phyloP scores from a whole-genome alignment of 1,140 invertebrate species.

The Batillaria attramentaria region DNA sequence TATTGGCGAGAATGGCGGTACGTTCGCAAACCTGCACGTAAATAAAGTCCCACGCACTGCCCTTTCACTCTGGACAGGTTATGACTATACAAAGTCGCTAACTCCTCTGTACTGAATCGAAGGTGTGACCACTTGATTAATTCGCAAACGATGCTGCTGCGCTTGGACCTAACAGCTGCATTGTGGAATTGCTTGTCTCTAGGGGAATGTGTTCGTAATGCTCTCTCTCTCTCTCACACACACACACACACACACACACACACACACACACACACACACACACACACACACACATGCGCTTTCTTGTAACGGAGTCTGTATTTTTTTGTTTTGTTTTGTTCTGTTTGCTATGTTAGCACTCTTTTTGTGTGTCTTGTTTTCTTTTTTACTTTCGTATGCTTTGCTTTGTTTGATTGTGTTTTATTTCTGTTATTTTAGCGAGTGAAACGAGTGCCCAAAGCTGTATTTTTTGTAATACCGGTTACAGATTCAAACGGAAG shows the following conservation, averaged over 20 bases:
- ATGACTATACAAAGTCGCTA: no score
- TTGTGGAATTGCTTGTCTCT: no score
- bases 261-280: background rate
- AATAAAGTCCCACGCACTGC: no score
- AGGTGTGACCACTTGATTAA: no score
- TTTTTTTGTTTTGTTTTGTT: background rate
- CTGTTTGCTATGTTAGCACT: background rate
- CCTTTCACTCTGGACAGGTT: no score
- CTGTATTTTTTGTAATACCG: constrained; percentile 89
- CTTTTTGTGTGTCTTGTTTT: background rate
- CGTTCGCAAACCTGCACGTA: no score
- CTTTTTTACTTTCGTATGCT: constrained; percentile 86
- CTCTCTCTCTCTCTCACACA: no score
- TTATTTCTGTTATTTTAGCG: constrained; percentile 89
- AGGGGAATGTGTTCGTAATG: no score
- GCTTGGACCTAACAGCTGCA: no score
- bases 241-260: background rate
- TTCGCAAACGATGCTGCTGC: no score
- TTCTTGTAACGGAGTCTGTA: background rate
- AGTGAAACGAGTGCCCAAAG: constrained; percentile 80
- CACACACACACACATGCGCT: background rate
- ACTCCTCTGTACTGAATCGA: no score
- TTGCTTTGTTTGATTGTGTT: constrained; percentile 95
- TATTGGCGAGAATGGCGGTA: no score
- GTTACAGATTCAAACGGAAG: constrained; percentile 76